Evolutionary conservation across 2,113 vertebrate species (phyloP), one percentile per base, ranked within the genome.

Genomic region (Oryzias melastigma): DNA sequence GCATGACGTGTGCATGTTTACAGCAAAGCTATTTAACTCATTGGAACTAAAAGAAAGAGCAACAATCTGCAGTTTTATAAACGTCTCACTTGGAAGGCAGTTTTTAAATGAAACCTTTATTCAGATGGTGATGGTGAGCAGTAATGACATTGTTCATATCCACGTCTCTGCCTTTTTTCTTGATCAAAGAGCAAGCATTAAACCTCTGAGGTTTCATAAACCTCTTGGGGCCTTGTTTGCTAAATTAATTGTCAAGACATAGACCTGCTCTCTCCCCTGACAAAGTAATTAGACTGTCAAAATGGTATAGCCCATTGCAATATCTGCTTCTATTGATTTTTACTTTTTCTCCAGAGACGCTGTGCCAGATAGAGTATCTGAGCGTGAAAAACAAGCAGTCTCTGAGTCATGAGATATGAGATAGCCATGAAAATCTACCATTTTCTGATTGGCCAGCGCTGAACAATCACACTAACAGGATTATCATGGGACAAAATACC

Each of bases 281-380:
- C 87, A 75, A 80, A 78, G 61, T 58, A 85, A 85, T 82, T 62
- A 75, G 61, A 73, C 80, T 64, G 77, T 79, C 68, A 81, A 71
- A 72, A 27, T 50, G 58, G 66, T 71, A 55, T 61, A 77, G 70
- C 64, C 71, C 79, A 77, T 78, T 59, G 45, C 58, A 66, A 53
- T 42, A 25, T 63, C 53, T 80, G 58, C 43, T 48, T 22, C 52
- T 85, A 87, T 86, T 84, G 82, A 88, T 88, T 85, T 81, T 71
- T 65, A 52, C 53, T 62, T 78, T 82, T 72, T 70, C 46, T 45
- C 75, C 63, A 56, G 56, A 73, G 74, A 63, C 51, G 42, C 60
- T 46, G 74, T 52, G 65, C 71, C 68, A 79, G 68, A 85, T 65
- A 68, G 78, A 49, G 53, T 56, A 41, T 74, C 57, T 48, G 43